Percentiles rank a stretch among this genome's conserved stretches.
Conservation (phyloP, 2,797 vertebrate species). For the Australoheros facetus region DNA sequence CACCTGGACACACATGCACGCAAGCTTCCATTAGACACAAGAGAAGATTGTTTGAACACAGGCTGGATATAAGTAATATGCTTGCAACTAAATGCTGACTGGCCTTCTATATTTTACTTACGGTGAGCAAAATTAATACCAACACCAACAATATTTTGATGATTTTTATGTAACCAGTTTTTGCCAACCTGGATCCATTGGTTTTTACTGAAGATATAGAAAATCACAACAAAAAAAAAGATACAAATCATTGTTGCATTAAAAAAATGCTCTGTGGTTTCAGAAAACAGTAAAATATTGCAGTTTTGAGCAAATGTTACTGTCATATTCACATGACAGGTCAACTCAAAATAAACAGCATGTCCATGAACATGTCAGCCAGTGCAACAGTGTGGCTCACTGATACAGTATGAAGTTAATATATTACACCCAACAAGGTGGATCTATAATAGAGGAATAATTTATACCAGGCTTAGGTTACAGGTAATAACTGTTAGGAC, state of each 20-base stretch:
- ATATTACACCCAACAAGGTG: background rate
- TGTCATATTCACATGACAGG: background rate
- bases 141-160: background rate
- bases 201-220: background rate
- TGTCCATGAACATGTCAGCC: background rate
- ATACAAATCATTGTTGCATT: background rate
- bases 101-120: background rate
- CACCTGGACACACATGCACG: slow-evolving; percentile 7
- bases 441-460: background rate
- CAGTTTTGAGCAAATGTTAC: background rate
- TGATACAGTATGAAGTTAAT: background rate
- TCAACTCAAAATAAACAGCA: background rate
- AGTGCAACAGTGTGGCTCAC: background rate
- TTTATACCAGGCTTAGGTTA: background rate
- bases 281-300: background rate
- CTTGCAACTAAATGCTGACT: background rate
- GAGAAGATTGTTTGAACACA: slow-evolving; percentile 5
- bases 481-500: background rate
- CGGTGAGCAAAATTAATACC: background rate
- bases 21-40: background rate
- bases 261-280: background rate
- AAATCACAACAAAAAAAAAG: background rate
- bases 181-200: background rate
- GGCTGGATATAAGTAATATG: background rate
- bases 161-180: background rate